Percentiles rank a stretch among this genome's conserved stretches.
These are phyloP conservation scores for Amorpha juglandis DNA, from an alignment of 2,888 invertebrate genomes.

Conservation along the genomic window DNA sequence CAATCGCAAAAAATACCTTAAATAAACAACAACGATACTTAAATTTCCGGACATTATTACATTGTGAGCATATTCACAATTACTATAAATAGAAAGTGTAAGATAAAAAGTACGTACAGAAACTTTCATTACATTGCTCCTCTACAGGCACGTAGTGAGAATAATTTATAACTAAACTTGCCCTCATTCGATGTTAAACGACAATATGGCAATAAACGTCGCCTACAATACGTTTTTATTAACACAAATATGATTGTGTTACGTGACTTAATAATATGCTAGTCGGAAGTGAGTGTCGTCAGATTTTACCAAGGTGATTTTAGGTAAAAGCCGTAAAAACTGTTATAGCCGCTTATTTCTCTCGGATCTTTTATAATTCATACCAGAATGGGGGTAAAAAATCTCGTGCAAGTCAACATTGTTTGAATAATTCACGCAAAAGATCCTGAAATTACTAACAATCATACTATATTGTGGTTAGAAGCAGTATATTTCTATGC, in stretches of 20 bases:
- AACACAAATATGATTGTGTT: slow-evolving; percentile 1
- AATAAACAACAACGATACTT: neutral
- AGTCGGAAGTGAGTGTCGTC: no score
- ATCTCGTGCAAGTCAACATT: no score
- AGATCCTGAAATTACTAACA: no score
- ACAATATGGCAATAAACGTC: slow-evolving; percentile 10
- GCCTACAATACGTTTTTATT: neutral
- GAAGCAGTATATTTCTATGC: no score
- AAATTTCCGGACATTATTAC: neutral
- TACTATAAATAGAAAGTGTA: slow-evolving; percentile 18
- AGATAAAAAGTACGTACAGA: slow-evolving; percentile 14
- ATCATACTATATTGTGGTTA: no score
- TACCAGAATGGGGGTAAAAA: no score
- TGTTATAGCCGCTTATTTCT: no score
- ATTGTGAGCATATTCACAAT: neutral
- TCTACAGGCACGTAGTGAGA: slow-evolving; percentile 15
- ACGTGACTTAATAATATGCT: neutral
- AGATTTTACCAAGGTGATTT: no score
- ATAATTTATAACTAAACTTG: slow-evolving; percentile 5
- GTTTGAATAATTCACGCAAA: no score
- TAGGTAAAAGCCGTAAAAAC: no score
- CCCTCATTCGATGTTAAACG: slow-evolving; percentile 1
- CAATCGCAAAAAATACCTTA: neutral
- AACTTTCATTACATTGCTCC: slow-evolving; percentile 11
- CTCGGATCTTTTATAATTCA: no score